Percentiles rank a stretch among this genome's conserved stretches.
Evolutionary conservation across 2,888 invertebrate genomes (phyloP).

Genomic region (Sepioteuthis lessoniana): DNA sequence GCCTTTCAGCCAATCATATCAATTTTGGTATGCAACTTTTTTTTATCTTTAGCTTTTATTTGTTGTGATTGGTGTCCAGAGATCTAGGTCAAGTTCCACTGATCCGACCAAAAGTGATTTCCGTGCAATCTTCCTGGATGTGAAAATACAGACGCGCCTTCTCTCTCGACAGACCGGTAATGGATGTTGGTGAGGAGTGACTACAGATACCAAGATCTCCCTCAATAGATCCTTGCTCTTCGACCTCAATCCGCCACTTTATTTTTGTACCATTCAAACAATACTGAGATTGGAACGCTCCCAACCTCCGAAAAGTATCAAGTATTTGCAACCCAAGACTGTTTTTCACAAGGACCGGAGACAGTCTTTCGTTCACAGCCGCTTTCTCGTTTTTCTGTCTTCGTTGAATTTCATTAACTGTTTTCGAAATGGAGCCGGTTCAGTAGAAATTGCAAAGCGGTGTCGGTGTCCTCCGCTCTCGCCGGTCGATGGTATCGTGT

Average conservation of each 20-base stretch:
- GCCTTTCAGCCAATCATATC: background rate
- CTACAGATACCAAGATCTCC: background rate
- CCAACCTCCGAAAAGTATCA: background rate
- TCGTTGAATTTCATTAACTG: background rate
- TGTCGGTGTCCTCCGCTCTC: background rate
- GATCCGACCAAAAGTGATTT: background rate
- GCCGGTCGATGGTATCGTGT: conserved; percentile 7
- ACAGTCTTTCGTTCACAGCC: background rate
- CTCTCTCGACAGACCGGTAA: background rate
- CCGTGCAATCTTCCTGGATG: background rate
- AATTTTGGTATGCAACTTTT: background rate
- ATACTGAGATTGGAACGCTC: background rate
- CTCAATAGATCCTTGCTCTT: background rate
- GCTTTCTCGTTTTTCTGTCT: background rate
- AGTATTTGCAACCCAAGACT: background rate
- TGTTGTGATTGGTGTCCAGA: background rate
- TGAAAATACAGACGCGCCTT: background rate
- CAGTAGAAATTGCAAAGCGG: conserved; percentile 7
- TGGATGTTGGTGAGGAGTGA: background rate
- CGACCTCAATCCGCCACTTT: background rate
- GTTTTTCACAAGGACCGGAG: conserved; percentile 33
- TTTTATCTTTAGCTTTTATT: background rate
- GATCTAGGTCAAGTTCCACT: background rate
- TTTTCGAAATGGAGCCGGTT: conserved; percentile 33
- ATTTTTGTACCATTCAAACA: background rate